Evolutionary conservation across 2,888 invertebrate genomes (phyloP).

Genomic region (Leucophenga montana): DNA sequence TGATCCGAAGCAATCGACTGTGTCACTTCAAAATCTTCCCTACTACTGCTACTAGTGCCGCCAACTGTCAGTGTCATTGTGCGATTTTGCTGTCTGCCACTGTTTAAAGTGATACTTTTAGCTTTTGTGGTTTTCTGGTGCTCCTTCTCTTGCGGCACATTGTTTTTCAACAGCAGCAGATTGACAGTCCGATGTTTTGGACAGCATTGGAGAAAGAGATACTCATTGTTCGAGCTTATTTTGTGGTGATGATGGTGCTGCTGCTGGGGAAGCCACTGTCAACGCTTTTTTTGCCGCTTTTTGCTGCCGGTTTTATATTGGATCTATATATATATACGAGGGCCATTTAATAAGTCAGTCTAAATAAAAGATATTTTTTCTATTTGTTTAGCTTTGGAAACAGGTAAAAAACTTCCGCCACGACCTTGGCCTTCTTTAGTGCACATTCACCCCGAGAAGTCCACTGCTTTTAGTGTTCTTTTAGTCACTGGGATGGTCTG

Average conservation of each 20-base stretch:
- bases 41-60: no score
- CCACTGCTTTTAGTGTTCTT: no score
- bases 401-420: no score
- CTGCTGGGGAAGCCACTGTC: background rate
- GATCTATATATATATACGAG: no score
- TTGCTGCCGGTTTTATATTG: background rate
- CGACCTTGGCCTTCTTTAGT: no score
- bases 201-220: background rate
- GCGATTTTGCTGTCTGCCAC: slow-evolving; percentile 8
- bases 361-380: no score
- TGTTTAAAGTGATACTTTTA: slow-evolving; percentile 13
- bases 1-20: background rate
- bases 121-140: slow-evolving; percentile 10
- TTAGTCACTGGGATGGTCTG: no score
- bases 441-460: no score
- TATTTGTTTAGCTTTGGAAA: no score
- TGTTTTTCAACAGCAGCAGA: slow-evolving; percentile 2
- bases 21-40: no score
- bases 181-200: background rate
- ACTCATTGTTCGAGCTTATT: no score
- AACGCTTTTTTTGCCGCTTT: background rate
- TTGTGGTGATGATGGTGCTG: background rate
- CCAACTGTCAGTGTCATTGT: slow-evolving; percentile 12
- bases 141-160: background rate
- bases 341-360: no score